Evolutionary conservation across 2,797 vertebrate genomes (phyloP), one percentile per base, ranked within the genome.

Genomic region (Craterocephalus amniculus): DNA sequence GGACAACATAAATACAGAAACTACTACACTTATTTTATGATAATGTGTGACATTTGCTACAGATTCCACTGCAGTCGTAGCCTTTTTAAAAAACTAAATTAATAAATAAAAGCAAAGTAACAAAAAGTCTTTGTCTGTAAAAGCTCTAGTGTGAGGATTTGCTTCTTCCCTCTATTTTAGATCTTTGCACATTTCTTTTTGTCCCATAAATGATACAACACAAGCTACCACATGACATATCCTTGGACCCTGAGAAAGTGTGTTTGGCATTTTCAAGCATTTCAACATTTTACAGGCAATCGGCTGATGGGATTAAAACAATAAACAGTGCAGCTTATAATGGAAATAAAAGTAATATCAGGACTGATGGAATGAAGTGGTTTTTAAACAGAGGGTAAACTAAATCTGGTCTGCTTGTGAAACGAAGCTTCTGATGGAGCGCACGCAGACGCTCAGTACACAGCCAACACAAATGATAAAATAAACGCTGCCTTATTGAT

Each of bases 401-500:
- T 35, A 38, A 62, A 81, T 70, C 31, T 26, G 36, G 20, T 62
- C 14, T 62, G 14, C 16, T 20, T 32, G 14, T 13, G 32, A 72
- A 22, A 20, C 22, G 59, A 51, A 34, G 18, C 27, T 6, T 67
- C 18, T 40, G 26, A 36, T n/a, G 7, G 40, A 58, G 66, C 18
- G 36, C 31, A 49, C 12, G 27, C 35, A 67, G 4, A 64, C 55
- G 7, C 36, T 45, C 3, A 58, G 32, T 52, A 36, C 32, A 43
- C 14, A 66, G 72, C 34, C 49, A 68, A 74, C 63, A 76, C 66
- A 64, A 68, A 66, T 31, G 13, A 40, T 48, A 35, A 43, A 58
- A 63, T 22, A 60, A 72, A 66, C 60, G 49, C 24, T 26, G 54
- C 35, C 8, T 35, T n/a, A 34, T 78, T 49, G 29, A 73, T 70